Evolutionary conservation across 2,797 vertebrate species (phyloP), one percentile per base, ranked within the genome.

Genomic region (Falco columbarius): DNA sequence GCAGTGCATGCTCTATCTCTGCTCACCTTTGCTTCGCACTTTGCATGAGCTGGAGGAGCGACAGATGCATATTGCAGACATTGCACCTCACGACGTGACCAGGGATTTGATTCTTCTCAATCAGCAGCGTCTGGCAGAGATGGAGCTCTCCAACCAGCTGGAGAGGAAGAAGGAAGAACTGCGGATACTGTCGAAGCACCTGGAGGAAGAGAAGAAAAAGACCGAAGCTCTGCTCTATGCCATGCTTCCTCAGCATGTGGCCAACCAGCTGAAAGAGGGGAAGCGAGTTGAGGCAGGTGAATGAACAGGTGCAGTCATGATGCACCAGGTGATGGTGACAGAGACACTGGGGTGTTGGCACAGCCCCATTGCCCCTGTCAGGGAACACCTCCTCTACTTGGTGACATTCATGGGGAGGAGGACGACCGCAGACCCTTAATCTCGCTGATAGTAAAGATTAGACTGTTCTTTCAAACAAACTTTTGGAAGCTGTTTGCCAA

Each of bases 81-180:
- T 99, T 4, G 98, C 98, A 1, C 98, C 98, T 5, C 98, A 99
- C 1, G 98, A 99, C 4, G 98, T 98, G 59, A 99, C 98, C 44
- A 96, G 98, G 51, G 98, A 99, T 72, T 74, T 99, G 67, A 98
- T 99, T 58, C 98, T 99, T 26, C 98, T 98, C 81, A 99, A 98
- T 22, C 98, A 98, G 91, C 98, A 98, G 97, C 94, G 98, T 1
- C 94, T 98, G 94, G 98, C 98, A 0, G 98, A 98, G 92, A 98
- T 98, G 93, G 98, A 99, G 96, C 98, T 99, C 68, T 98, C 98
- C 15, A 98, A 95, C 94, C 98, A 98, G 97, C 97, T 98, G 82
- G 98, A 98, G 97, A 98, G 98, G 86, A 98, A 98, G 96, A 98
- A 99, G 81, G 98, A 99, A 68, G 98, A 98, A 55, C 97, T 98